A percentile compares a stretch with the other conserved stretches of the same genome.
These are phyloP conservation scores for Leucopternis melanops DNA, from an alignment of 2,113 vertebrate genomes.

Conservation along the genomic window DNA sequence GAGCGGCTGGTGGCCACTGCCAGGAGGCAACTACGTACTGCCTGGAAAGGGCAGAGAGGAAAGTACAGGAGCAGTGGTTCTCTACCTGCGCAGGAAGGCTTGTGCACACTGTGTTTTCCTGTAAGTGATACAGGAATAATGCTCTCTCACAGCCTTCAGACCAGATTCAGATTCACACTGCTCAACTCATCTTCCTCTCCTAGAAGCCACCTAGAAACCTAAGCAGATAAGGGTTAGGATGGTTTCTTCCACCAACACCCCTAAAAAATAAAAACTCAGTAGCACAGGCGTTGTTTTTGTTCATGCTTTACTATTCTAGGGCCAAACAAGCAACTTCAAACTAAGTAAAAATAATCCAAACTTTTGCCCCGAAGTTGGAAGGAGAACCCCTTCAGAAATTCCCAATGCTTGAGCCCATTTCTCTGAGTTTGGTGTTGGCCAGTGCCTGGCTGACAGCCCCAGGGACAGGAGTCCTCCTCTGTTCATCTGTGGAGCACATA, in stretches of 20 bases:
- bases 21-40: not conserved
- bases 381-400: not conserved
- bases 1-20: not conserved
- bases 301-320: not conserved
- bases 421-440: not conserved
- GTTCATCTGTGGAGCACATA: too few species aligned
- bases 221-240: not conserved
- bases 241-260: not conserved
- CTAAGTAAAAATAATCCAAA: not conserved
- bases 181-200: not conserved
- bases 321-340: not conserved
- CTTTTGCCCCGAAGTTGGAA: not conserved
- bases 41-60: not conserved
- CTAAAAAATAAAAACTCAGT: not conserved
- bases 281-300: not conserved
- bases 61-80: not conserved
- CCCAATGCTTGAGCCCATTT: not conserved
- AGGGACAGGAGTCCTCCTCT: not conserved
- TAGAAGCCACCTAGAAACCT: not conserved
- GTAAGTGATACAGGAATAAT: not conserved
- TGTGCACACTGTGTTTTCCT: not conserved
- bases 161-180: not conserved
- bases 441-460: not conserved
- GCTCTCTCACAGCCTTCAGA: not conserved
- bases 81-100: too few species aligned